A percentile compares a stretch with the other conserved stretches of the same genome.
phyloP scores from a whole-genome alignment of 2,888 invertebrate genomes.

The Lymantria dispar region DNA sequence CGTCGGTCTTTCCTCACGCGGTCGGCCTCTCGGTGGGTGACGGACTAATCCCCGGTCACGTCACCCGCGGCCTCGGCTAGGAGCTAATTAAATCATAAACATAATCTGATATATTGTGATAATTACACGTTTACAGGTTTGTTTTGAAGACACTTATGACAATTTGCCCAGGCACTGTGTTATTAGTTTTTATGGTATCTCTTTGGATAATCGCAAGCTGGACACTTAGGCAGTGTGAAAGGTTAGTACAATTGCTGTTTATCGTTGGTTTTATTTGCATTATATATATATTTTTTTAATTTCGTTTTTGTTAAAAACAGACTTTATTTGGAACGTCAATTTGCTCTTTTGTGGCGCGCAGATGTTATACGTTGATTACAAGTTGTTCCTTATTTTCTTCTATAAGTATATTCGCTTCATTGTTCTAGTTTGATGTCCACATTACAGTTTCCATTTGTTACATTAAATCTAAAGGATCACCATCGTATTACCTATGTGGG shows the following conservation, averaged over 20 bases:
- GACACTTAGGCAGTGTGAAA: constrained; percentile 99
- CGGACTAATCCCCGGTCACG: no score
- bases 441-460: constrained; percentile 42
- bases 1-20: no score
- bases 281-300: constrained; percentile 8
- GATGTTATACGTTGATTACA: constrained; percentile 18
- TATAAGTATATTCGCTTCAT: constrained; percentile 58
- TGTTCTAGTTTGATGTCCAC: constrained; percentile 49
- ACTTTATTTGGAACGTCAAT: constrained; percentile 22
- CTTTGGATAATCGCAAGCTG: constrained; percentile 99
- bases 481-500: constrained; percentile 66
- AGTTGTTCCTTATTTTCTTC: constrained; percentile 28
- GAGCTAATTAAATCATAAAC: no score
- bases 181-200: constrained; percentile 99
- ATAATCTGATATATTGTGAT: neutral
- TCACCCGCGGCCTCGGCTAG: no score
- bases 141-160: constrained; percentile 99
- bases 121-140: constrained; percentile 80
- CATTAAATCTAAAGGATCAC: constrained; percentile 49
- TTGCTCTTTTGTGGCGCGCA: constrained; percentile 25
- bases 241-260: constrained; percentile 84
- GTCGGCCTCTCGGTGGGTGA: no score
- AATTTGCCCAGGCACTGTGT: constrained; percentile 98
- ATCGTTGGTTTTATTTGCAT: constrained; percentile 28
- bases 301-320: constrained; percentile 16